Conservation (phyloP, 2,888 invertebrate genomes). For the Napeogenes sylphis region DNA sequence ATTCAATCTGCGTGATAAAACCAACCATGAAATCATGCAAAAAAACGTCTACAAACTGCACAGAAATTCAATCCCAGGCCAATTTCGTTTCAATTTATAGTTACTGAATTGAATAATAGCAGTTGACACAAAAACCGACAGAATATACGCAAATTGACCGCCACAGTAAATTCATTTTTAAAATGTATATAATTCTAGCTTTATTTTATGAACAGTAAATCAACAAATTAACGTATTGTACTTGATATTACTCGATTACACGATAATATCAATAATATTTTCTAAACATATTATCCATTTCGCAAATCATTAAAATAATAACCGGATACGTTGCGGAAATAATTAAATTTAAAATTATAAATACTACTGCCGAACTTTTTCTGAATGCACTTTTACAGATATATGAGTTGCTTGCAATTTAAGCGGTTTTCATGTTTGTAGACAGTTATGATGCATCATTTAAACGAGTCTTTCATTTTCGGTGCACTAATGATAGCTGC, state of each 20-base stretch:
- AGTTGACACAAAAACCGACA: conserved; percentile 26
- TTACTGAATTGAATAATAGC: conserved; percentile 28
- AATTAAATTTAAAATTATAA: background rate
- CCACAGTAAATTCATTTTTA: conserved; percentile 20
- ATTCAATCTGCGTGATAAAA: conserved; percentile 10
- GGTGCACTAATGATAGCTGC: conserved; percentile 35
- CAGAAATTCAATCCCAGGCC: conserved; percentile 21
- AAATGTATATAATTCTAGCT: conserved; percentile 4
- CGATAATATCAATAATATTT: background rate
- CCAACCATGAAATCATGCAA: conserved; percentile 12
- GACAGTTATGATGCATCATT: conserved; percentile 2
- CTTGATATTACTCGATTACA: background rate
- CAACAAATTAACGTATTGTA: background rate
- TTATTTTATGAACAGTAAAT: background rate
- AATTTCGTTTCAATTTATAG: conserved; percentile 29
- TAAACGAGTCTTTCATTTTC: conserved; percentile 17
- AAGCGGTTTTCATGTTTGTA: background rate
- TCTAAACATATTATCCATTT: background rate
- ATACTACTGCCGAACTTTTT: background rate
- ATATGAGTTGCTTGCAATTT: background rate
- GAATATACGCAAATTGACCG: conserved; percentile 20
- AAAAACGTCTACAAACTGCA: conserved; percentile 9
- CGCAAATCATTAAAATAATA: background rate
- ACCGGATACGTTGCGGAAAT: background rate
- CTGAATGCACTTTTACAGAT: background rate